Evolutionary conservation across 2,113 vertebrate species (phyloP), one percentile per base, ranked within the genome.

Genomic region (Bubo scandiacus): DNA sequence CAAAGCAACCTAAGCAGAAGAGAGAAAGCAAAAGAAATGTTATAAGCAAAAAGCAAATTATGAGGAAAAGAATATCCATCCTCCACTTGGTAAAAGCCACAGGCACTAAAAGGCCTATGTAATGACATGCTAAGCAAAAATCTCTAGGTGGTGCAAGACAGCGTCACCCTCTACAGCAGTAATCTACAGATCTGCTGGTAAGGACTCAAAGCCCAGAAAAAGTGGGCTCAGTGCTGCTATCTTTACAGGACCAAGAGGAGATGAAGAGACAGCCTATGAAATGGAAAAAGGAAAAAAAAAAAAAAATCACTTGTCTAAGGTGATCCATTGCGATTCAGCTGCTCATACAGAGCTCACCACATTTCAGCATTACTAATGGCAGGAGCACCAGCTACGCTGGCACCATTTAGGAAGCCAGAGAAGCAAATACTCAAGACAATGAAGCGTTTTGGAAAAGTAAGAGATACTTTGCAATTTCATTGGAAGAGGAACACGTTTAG

Each of bases 1-100:
- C 99, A 87, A 99, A 99, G 98, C 99, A 99, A 98, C 99, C 99
- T 99, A 98, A 62, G 97, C 95, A 92, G 78, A 91, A 77, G 91
- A 93, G 78, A 95, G 42, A 71, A 92, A 93, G 93, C 90, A 94
- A 93, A 96, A 87, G 75, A 84, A 96, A 94, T 0, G 0, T 92
- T 73, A 87, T 95, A 27, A 96, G 61, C 86, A 73, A 94, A 92
- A 90, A 94, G 92, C 66, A 92, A 94, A 74, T 81, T 66, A 84
- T 78, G 73, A 97, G 90, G 87, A 94, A 81, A 93, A 80, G 12
- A 93, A 26, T 65, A 85, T 74, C 80, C 1, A 26, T 57, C 63
- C 67, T 97, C 63, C 36, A 29, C 74, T 75, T 85, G 43, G 81
- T 68, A 91, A 86, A 95, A 97, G 89, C 84, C 45, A 75, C 20